Conservation (phyloP, 2,113 vertebrate species). For the Accipiter virgatus region DNA sequence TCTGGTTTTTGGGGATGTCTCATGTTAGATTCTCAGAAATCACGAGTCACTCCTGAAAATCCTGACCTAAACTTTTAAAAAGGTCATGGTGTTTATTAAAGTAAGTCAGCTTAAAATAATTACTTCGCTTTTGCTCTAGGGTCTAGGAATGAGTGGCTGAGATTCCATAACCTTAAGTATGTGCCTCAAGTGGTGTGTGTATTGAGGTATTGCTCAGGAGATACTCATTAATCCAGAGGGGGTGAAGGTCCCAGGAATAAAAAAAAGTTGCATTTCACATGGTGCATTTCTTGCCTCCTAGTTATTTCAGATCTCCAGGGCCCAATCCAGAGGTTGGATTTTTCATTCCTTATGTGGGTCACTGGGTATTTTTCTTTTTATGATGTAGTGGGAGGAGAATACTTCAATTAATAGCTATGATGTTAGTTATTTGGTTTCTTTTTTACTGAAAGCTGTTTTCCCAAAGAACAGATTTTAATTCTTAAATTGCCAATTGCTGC, state of each 20-base stretch:
- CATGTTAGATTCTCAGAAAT: neutral
- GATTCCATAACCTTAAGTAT: slow-evolving; percentile 1
- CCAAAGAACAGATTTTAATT: neutral
- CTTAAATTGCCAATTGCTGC: neutral
- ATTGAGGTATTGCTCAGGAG: neutral
- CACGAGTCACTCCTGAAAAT: neutral
- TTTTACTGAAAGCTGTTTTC: neutral
- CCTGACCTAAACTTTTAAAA: neutral
- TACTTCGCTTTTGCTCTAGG: slow-evolving; percentile 21
- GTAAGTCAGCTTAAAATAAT: slow-evolving; percentile 46
- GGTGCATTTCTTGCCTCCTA: fast-evolving
- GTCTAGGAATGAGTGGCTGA: neutral
- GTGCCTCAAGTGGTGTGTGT: neutral
- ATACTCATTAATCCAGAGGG: neutral
- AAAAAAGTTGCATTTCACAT: neutral
- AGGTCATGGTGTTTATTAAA: slow-evolving; percentile 14
- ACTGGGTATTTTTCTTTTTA: neutral
- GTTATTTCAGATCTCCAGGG: neutral
- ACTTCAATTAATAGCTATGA: fast-evolving
- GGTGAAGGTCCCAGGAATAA: neutral
- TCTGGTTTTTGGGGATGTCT: neutral
- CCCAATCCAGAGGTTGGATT: neutral
- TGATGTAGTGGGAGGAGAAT: too few relatives aligned
- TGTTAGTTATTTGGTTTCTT: neutral
- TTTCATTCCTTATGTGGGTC: neutral